Percentiles rank a stretch among this genome's conserved stretches.
Evolutionary conservation across 2,888 invertebrate genomes (phyloP).

Genomic region (Temnothorax ravouxi): DNA sequence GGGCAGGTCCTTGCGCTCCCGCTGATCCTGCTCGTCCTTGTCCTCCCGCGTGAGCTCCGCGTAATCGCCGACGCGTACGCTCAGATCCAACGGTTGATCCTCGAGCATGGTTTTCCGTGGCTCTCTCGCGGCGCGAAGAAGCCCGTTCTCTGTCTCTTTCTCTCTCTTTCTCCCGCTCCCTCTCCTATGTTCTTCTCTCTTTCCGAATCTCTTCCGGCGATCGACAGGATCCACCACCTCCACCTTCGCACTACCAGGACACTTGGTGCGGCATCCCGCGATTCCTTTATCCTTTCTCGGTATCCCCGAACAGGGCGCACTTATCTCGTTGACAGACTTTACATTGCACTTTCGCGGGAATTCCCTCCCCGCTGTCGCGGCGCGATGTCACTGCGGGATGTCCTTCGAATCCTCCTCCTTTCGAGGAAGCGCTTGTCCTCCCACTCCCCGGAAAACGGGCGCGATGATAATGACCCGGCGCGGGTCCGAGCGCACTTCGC

Average conservation of each 20-base stretch:
- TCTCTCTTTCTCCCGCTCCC: not conserved
- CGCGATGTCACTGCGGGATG: conserved; percentile 17
- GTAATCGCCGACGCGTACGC: conserved; percentile 87
- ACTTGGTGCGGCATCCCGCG: conserved; percentile 57
- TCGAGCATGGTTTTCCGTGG: conserved; percentile 84
- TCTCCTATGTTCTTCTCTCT: conserved; percentile 2
- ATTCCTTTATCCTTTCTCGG: conserved; percentile 18
- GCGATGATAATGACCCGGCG: conserved; percentile 31
- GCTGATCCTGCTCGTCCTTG: conserved; percentile 84
- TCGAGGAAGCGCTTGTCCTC: conserved; percentile 15
- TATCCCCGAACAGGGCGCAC: conserved; percentile 26
- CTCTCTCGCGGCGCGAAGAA: conserved; percentile 6
- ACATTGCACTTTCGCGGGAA: conserved; percentile 48
- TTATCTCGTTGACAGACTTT: not conserved
- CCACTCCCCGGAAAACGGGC: conserved; percentile 23
- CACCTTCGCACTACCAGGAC: conserved; percentile 57
- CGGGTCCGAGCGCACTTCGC: not conserved
- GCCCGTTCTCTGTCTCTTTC: not conserved
- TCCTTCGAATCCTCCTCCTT: conserved; percentile 30
- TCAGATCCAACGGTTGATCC: conserved; percentile 93
- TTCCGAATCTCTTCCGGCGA: conserved; percentile 18
- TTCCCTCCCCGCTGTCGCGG: not conserved
- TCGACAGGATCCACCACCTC: conserved; percentile 24
- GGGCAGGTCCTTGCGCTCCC: conserved; percentile 80
- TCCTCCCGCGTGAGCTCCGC: conserved; percentile 82